phyloP scores from a whole-genome alignment of 23 tunicate species.

The Clavelina lepadiformis region DNA sequence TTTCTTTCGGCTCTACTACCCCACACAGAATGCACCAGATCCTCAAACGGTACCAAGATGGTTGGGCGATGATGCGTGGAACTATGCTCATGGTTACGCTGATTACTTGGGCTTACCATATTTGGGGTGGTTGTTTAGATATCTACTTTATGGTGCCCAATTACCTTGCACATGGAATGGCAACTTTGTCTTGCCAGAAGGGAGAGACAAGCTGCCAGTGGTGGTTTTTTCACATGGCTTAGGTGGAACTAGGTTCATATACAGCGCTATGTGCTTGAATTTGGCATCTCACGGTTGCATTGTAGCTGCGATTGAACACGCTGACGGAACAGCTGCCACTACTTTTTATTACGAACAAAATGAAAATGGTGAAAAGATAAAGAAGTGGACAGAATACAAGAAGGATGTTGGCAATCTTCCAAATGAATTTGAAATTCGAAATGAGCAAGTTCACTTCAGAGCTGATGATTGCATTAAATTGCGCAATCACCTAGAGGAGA shows the following conservation, averaged over 20 bases:
- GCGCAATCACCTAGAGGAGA: not conserved
- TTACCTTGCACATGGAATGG: conserved; percentile 15
- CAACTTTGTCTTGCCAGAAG: not conserved
- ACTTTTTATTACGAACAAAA: conserved; percentile 20
- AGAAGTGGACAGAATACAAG: conserved; percentile 12
- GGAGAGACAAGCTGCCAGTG: conserved; percentile 21
- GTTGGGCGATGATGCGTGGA: conserved; percentile 10
- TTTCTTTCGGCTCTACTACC: conserved; percentile 36
- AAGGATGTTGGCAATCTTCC: not conserved
- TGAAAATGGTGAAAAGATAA: not conserved
- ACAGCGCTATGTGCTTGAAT: conserved; percentile 13
- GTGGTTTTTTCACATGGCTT: conserved; percentile 32
- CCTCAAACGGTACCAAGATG: conserved; percentile 8
- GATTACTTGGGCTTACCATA: conserved; percentile 1
- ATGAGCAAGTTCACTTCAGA: conserved; percentile 24
- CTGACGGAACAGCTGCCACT: conserved; percentile 25
- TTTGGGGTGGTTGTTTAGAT: not conserved
- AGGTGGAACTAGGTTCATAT: conserved; percentile 8
- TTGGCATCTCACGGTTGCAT: conserved; percentile 35
- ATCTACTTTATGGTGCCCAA: not conserved
- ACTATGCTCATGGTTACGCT: conserved; percentile 19
- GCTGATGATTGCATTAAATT: conserved; percentile 13
- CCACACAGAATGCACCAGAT: conserved; percentile 14
- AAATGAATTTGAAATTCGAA: conserved; percentile 8
- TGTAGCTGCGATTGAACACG: conserved; percentile 37